These are phyloP conservation scores for Ormyrus rosae DNA, from an alignment of 2,888 invertebrate species.

Conservation along the genomic window DNA sequence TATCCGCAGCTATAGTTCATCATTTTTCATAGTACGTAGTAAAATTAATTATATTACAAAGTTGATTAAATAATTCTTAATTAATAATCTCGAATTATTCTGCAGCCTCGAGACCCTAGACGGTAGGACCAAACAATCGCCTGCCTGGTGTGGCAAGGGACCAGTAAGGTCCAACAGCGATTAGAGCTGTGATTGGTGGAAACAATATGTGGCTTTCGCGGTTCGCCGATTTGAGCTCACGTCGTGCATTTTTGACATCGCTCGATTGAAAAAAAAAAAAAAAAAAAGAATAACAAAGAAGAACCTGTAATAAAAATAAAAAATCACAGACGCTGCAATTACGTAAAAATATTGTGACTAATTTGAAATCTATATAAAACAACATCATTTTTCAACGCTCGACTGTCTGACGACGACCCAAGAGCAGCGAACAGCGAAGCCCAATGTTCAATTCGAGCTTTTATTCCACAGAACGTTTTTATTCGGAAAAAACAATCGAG, in stretches of 20 bases:
- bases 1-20: no score
- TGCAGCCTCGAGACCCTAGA: conserved; percentile 66
- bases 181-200: conserved; percentile 76
- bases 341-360: background rate
- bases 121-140: conserved; percentile 77
- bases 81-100: background rate
- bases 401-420: conserved; percentile 55
- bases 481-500: conserved; percentile 70
- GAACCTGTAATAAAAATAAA: background rate
- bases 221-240: conserved; percentile 28
- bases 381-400: background rate
- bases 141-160: conserved; percentile 75
- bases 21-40: no score
- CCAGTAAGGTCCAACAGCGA: conserved; percentile 75
- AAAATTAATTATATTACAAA: no score
- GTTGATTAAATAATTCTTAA: no score
- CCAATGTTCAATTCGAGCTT: conserved; percentile 68
- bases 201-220: conserved; percentile 71
- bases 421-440: conserved; percentile 68
- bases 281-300: conserved; percentile 16
- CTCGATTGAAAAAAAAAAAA: conserved; percentile 5
- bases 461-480: conserved; percentile 67
- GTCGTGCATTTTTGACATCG: background rate
- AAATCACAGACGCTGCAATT: conserved; percentile 16
- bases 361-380: background rate